These are phyloP conservation scores for Plectropomus leopardus DNA, from an alignment of 2,113 vertebrate genomes.

Conservation along the genomic window DNA sequence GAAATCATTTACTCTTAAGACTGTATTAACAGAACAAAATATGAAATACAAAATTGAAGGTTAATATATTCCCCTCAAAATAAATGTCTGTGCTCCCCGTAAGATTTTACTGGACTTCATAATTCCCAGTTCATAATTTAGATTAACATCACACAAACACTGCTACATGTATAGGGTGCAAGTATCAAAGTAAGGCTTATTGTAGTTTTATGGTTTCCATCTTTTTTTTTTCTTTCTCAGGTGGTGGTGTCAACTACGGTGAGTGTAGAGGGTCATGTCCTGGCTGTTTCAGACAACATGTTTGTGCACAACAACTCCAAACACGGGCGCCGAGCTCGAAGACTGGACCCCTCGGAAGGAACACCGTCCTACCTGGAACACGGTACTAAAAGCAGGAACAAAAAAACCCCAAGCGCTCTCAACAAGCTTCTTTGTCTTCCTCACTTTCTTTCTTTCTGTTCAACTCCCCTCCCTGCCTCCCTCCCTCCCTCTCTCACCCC, in stretches of 20 bases:
- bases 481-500: background rate
- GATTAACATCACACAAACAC: background rate
- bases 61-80: background rate
- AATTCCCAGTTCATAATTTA: background rate
- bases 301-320: conserved; percentile 98
- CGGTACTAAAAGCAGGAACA: conserved; percentile 65
- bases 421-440: conserved; percentile 51
- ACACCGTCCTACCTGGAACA: conserved; percentile 81
- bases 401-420: conserved; percentile 33
- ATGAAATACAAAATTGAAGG: background rate
- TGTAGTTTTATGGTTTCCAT: background rate
- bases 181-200: background rate
- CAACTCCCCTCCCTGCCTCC: conserved; percentile 16
- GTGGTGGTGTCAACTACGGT: conserved; percentile 84
- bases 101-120: background rate
- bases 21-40: background rate
- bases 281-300: conserved; percentile 98
- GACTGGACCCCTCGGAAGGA: conserved; percentile 81
- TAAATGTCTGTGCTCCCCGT: background rate
- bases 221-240: conserved; percentile 44
- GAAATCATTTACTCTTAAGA: background rate
- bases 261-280: conserved; percentile 90
- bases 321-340: conserved; percentile 80
- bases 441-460: conserved; percentile 58
- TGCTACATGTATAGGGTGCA: background rate